Percentiles rank a stretch among this genome's conserved stretches.
Conservation (phyloP, 2,113 vertebrate species). For the Rafetus swinhoei region DNA sequence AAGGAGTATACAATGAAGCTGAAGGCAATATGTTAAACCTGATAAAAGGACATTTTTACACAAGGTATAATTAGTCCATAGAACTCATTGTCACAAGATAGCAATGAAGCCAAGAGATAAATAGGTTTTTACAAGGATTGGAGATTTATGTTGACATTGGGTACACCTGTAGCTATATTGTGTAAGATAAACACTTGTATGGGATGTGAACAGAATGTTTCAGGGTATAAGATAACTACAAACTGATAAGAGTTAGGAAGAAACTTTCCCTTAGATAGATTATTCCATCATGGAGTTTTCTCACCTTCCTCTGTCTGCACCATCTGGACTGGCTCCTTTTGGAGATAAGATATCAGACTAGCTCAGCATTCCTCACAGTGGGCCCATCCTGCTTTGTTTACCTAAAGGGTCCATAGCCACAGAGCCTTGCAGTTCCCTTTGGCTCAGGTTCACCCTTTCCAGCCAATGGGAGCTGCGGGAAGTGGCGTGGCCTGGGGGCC, state of each 20-base stretch:
- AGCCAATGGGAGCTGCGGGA: too few relatives aligned
- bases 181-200: background rate
- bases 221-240: rapidly evolving
- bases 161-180: background rate
- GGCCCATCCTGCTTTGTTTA: too few relatives aligned
- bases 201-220: background rate
- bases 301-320: background rate
- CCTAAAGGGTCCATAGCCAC: too few relatives aligned
- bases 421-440: too few relatives aligned
- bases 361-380: too few relatives aligned
- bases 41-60: background rate
- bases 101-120: background rate
- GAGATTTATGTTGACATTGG: background rate
- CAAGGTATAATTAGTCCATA: background rate
- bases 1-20: background rate
- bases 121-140: background rate
- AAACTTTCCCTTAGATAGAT: background rate
- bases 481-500: too few relatives aligned
- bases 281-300: background rate
- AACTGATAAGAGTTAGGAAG: background rate
- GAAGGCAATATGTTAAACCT: background rate
- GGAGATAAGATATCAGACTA: rapidly evolving
- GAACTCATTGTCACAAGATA: background rate
- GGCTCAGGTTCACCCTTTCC: too few relatives aligned
- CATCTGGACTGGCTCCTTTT: rapidly evolving